Evolutionary conservation across 2,113 vertebrate species (phyloP).

Genomic region (Haemorhous mexicanus): DNA sequence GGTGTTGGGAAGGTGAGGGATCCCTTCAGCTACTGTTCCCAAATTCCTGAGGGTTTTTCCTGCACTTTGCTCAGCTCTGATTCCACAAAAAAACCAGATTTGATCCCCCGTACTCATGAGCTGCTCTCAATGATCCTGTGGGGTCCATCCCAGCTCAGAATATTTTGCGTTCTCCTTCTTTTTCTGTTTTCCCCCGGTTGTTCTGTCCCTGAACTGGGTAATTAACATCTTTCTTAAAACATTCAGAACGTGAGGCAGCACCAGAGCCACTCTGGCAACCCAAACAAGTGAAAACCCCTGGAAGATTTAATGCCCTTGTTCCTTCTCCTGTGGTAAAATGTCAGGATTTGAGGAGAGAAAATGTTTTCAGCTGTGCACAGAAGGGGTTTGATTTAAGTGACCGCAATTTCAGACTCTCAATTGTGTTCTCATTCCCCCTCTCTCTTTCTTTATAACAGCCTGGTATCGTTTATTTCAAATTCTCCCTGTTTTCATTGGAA

Average conservation of each 20-base stretch:
- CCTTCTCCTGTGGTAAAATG: conserved; percentile 35
- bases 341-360: conserved; percentile 30
- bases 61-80: not conserved
- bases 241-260: not conserved
- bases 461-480: conserved; percentile 44
- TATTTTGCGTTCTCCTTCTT: not conserved
- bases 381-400: conserved; percentile 45
- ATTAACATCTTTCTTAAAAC: conserved; percentile 16
- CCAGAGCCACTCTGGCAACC: not conserved
- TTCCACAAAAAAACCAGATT: not conserved
- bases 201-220: not conserved
- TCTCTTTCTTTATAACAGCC: conserved; percentile 32
- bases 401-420: conserved; percentile 41
- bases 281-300: conserved; percentile 32
- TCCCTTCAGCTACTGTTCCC: not conserved
- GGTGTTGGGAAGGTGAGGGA: not conserved
- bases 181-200: not conserved
- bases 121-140: not conserved
- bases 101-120: not conserved
- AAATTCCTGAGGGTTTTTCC: not conserved
- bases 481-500: conserved; percentile 68
- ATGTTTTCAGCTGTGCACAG: conserved; percentile 27
- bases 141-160: not conserved
- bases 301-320: conserved; percentile 9
- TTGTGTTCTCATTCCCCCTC: conserved; percentile 26